Evolutionary conservation across 2,888 invertebrate genomes (phyloP), one percentile per base, ranked within the genome.

Genomic region (Latheticus oryzae): DNA sequence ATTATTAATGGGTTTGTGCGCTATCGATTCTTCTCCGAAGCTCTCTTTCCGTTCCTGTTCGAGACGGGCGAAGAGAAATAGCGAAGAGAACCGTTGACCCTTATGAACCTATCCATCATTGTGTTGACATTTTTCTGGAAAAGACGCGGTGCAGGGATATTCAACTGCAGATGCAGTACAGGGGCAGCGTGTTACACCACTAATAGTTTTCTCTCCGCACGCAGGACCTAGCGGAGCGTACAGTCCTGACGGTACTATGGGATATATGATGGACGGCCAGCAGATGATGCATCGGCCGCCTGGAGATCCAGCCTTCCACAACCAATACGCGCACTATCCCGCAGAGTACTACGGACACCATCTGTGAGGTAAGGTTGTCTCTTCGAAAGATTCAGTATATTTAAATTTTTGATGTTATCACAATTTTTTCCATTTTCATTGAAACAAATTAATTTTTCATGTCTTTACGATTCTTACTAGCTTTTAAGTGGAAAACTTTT

Each of bases 251-350:
- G 94, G 93, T 75, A 88, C 91, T 78, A 94, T 94, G 88, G 94
- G 95, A 81, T 95, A 95, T 82, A 96, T 96, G 92, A 95, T 96
- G 94, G 96, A 97, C 83, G 93, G 93, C 73, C 93, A 94, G 83
- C 93, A 93, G 83, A 95, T 95, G 94, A 93, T 94, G 91, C 94
- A 94, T 85, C 90, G 94, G 85, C 92, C 94, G 76, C 93, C 94
- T 70, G 90, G 91, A 72, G 93, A 93, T 84, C 91, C 94, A 58
- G 89, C 91, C 83, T 94, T 93, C 87, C 93, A 93, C 85, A 93
- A 93, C 84, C 93, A 93, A 79, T 93, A 94, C 84, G 89, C 90
- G 77, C 93, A 93, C 84, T 93, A 90, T 80, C 89, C 93, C 73
- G 91, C 92, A 73, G 93, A 94, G 83, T 94, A 94, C 85, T 94